A percentile compares a stretch with the other conserved stretches of the same genome.
phyloP scores from a whole-genome alignment of 2,888 invertebrate genomes.

The Caenorhabditis sinica region DNA sequence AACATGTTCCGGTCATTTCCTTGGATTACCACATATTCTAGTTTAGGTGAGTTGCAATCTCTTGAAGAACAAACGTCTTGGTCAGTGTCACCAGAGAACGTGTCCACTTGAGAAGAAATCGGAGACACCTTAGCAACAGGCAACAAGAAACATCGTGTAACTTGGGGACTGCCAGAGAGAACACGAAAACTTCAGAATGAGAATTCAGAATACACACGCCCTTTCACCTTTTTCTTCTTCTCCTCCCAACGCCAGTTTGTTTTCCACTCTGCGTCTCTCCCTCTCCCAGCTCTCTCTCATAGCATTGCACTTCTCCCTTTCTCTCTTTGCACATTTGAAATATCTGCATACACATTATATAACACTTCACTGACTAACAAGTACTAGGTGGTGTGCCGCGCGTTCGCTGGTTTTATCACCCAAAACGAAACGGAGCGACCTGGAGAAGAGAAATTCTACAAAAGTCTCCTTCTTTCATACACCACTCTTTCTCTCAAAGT shows the following conservation, averaged over 20 bases:
- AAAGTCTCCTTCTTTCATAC: not conserved
- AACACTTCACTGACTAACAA: slow-evolving; percentile 5
- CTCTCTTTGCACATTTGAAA: slow-evolving; percentile 37
- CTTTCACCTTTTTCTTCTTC: slow-evolving; percentile 29
- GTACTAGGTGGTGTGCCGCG: slow-evolving; percentile 3
- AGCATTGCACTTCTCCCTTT: slow-evolving; percentile 41
- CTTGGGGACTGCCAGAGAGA: too few relatives aligned
- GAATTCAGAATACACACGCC: slow-evolving; percentile 33
- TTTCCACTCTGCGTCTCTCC: slow-evolving; percentile 12
- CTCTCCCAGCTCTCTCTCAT: slow-evolving; percentile 19
- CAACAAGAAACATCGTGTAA: not conserved
- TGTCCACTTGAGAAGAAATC: slow-evolving; percentile 9
- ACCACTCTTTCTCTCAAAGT: slow-evolving; percentile 5
- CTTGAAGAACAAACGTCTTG: not conserved
- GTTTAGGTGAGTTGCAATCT: slow-evolving; percentile 3
- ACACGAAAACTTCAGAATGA: slow-evolving; percentile 1
- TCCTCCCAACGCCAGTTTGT: slow-evolving; percentile 7
- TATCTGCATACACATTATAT: slow-evolving; percentile 55
- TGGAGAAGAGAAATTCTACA: not conserved
- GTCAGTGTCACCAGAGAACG: too few relatives aligned
- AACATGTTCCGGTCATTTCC: slow-evolving; percentile 42
- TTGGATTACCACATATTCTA: slow-evolving; percentile 28
- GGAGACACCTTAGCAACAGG: slow-evolving; percentile 22
- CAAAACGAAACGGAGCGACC: slow-evolving; percentile 6
- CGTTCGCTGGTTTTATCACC: slow-evolving; percentile 14